Evolutionary conservation across 2,113 vertebrate genomes (phyloP), one percentile per base, ranked within the genome.

Genomic region (Eurystomus gularis): DNA sequence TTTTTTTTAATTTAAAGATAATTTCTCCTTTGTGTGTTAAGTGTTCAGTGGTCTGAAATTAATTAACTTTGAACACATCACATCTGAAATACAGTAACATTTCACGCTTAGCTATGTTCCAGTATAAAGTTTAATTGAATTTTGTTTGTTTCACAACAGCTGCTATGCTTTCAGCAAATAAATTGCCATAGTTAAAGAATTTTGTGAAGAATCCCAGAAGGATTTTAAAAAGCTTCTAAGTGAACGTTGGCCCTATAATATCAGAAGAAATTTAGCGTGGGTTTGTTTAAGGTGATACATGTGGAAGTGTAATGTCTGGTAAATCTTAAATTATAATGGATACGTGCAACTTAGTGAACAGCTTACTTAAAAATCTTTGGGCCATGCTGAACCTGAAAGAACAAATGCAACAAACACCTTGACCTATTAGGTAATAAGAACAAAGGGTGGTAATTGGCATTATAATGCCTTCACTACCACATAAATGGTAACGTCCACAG

Each of bases 61-160:
- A 66, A 58, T 76, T 75, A 78, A 33, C 26, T 86, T 81, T 58
- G 60, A 94, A 82, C 5, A 19, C 31, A 39, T 64, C 73, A 55
- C 3, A 71, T 84, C 31, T 89, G 81, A 82, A 75, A 71, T 60
- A 71, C 60, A 75, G 13, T 26, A 78, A 51, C 23, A 75, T 78
- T 89, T 91, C 11, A 42, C 40, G 19, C 15, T 84, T 82, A 46
- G 21, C 20, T 58, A 29, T 71, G n/a, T 84, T 91, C 42, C 55
- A 78, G 15, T 55, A 7, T 58, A 23, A 89, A 58, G 10, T 81
- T 84, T 71, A 78, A 60, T 68, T 85, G 46, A 84, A 52, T 86
- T 69, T 62, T 85, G 18, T 60, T 85, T 94, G 31, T 55, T 90
- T 95, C 83, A 46, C 19, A 69, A 52, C 68, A 65, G 46, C 39